phyloP scores from a whole-genome alignment of 2,888 invertebrate genomes.

The Cyclophora punctaria region DNA sequence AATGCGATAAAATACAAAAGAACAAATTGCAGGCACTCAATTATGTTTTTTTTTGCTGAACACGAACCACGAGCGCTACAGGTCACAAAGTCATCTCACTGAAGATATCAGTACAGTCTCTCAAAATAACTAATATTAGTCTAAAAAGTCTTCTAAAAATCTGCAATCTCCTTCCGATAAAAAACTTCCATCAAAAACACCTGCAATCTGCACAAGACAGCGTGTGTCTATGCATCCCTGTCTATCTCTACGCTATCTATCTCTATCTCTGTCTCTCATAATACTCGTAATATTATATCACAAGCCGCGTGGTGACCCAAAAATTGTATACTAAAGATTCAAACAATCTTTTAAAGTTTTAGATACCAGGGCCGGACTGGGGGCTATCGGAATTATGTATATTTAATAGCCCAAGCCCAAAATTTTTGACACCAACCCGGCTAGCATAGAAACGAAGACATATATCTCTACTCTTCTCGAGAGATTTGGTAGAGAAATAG shows the following conservation, averaged over 20 bases:
- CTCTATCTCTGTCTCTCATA: background rate
- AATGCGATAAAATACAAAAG: too few species aligned
- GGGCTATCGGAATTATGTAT: background rate
- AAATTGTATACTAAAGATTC: constrained; percentile 68
- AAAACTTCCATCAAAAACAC: background rate
- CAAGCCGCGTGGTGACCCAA: constrained; percentile 53
- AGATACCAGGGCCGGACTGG: constrained; percentile 50
- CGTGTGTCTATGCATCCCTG: too few species aligned
- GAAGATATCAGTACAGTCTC: too few species aligned
- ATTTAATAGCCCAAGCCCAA: too few species aligned
- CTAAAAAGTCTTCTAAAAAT: background rate
- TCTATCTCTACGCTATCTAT: background rate
- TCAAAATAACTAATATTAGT: background rate
- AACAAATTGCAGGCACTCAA: too few species aligned
- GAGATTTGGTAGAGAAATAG: background rate
- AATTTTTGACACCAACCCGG: too few species aligned
- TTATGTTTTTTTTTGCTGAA: too few species aligned
- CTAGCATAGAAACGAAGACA: too few species aligned
- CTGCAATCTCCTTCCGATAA: background rate
- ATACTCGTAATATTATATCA: background rate
- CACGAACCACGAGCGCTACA: too few species aligned
- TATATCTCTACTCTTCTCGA: background rate
- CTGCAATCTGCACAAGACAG: background rate
- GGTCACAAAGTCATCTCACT: too few species aligned
- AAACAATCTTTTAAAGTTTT: constrained; percentile 68